Evolutionary conservation across 2,113 vertebrate species (phyloP).

Genomic region (Salvelinus alpinus): DNA sequence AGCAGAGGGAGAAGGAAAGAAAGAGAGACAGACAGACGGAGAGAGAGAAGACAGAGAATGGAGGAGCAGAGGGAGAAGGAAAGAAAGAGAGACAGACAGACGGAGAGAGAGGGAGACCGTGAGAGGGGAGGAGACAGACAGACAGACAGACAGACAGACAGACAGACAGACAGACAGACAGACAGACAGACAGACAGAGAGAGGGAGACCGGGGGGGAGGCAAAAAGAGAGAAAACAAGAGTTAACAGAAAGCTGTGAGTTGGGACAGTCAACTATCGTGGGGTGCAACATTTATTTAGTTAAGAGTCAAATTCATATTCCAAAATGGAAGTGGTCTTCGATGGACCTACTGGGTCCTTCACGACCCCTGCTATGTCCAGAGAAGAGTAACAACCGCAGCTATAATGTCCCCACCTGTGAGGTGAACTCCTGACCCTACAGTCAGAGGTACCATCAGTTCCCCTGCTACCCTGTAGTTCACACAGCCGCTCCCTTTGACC

Average conservation of each 20-base stretch:
- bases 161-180: too few species aligned
- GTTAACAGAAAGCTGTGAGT: background rate
- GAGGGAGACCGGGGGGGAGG: too few species aligned
- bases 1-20: slow-evolving; percentile 17
- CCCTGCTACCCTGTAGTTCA: slow-evolving; percentile 29
- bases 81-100: slow-evolving; percentile 22
- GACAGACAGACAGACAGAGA: too few species aligned
- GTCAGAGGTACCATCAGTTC: slow-evolving; percentile 10
- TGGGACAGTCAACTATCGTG: slow-evolving; percentile 18
- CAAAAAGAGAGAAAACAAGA: too few species aligned
- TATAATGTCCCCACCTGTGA: slow-evolving; percentile 36
- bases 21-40: slow-evolving; percentile 10
- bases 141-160: too few species aligned
- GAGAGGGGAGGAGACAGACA: too few species aligned
- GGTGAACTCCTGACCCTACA: slow-evolving; percentile 48
- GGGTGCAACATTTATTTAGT: slow-evolving; percentile 7
- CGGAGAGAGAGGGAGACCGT: background rate
- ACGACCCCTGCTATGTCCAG: slow-evolving; percentile 17
- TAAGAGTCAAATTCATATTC: slow-evolving; percentile 3
- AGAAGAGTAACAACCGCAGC: slow-evolving; percentile 27
- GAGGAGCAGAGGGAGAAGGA: slow-evolving; percentile 3
- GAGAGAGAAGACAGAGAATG: background rate
- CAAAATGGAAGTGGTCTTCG: slow-evolving; percentile 1
- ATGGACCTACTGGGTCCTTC: slow-evolving; percentile 11
- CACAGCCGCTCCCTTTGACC: slow-evolving; percentile 48